Conservation (phyloP, 1,140 invertebrate species). For the Triops longicaudatus region DNA sequence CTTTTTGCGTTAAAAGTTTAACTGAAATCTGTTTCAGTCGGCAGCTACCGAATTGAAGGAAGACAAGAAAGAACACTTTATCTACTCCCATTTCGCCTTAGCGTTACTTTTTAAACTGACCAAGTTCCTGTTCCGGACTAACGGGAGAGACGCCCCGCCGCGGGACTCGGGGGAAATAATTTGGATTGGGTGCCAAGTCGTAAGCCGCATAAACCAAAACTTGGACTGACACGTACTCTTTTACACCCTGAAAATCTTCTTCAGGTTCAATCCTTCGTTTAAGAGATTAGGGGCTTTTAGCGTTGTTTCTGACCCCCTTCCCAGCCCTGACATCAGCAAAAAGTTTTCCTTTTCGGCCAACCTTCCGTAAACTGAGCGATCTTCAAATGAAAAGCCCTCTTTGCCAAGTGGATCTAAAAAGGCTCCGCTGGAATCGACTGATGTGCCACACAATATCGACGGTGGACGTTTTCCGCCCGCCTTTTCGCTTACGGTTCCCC, state of each 20-base stretch:
- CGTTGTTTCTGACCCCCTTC: background rate
- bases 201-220: conserved; percentile 2
- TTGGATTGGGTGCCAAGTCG: conserved; percentile 4
- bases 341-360: background rate
- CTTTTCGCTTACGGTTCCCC: background rate
- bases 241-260: background rate
- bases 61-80: conserved; percentile 8
- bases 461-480: background rate
- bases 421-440: background rate
- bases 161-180: background rate
- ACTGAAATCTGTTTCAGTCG: background rate
- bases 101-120: background rate
- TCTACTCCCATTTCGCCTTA: background rate
- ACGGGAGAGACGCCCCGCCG: background rate
- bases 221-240: background rate
- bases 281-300: background rate
- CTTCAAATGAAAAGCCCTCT: background rate
- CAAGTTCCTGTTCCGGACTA: conserved; percentile 14
- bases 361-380: background rate
- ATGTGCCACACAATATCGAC: background rate
- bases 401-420: conserved; percentile 4
- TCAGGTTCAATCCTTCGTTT: too few relatives aligned
- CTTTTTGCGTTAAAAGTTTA: background rate
- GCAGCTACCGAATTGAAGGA: background rate
- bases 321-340: background rate